Base-by-base conservation (phyloP, 2,797 vertebrate genomes). In the Periparus ater region DNA sequence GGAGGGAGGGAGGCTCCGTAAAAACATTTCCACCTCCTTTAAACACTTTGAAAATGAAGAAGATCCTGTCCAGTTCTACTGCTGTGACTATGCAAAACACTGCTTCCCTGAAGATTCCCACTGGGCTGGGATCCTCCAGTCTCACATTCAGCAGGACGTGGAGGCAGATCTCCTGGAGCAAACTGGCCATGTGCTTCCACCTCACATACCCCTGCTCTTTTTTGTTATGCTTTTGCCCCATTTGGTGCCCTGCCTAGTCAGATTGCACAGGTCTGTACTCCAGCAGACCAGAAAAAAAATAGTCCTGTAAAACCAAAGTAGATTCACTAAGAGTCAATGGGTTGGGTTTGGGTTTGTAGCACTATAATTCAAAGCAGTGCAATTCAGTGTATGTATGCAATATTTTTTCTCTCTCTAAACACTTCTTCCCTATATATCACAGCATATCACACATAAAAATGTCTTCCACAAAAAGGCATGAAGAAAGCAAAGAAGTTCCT, bases 41-140 rank as follows among this genome's bases (percentile, higher is more conserved):
- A 83, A 67, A 85, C 9, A 22, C 26, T 48, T 66, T 9, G 25
- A 50, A 89, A 79, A 73, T 26, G 1, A 70, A 48, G 36, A 30
- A 63, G 21, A 54, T 74, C 48, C 48, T 54, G 25, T 15, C 34
- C n/a, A 48, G 36, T 45, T 47, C 42, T 44, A 5, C 45, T 77
- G 47, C 44, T 18, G 16, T 25, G 42, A 17, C 40, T 26, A 8
- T 26, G 10, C 16, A 54, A 40, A 14, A 12, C 1, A 1, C 3
- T 0, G 0, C 20, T 0, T 0, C 27, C n/a, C 34, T 51, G 18
- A 17, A 9, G 0, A 1, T 55, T 50, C 38, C 67, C 7, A 5
- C 18, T 60, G 53, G 14, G 23, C 17, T 58, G n/a, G 32, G 26
- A 27, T 73, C 27, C 71, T 66, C 40, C 51, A 19, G 13, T 45